These are phyloP conservation scores for Zalophus californianus DNA, from an alignment of 2,797 vertebrate genomes.

Conservation along the genomic window DNA sequence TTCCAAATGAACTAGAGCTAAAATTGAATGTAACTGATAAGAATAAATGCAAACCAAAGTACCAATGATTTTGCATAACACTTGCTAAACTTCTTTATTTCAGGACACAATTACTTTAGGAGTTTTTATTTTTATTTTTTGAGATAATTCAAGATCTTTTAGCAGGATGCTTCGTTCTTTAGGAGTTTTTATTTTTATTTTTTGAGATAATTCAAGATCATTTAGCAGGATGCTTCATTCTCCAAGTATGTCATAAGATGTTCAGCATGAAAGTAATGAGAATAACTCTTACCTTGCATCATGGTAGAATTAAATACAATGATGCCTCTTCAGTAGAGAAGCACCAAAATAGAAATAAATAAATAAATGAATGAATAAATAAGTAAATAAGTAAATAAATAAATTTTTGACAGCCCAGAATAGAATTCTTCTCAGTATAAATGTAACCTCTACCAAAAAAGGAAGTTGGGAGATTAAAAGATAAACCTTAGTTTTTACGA, in stretches of 20 bases:
- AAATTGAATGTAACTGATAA: slow-evolving; percentile 25
- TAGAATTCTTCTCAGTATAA: slow-evolving; percentile 53
- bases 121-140: neutral
- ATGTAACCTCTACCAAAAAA: slow-evolving; percentile 40
- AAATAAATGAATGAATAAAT: neutral
- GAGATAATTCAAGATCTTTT: neutral
- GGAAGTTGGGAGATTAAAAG: slow-evolving; percentile 62
- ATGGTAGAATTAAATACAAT: neutral
- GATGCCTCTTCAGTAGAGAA: neutral
- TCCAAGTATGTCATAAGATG: neutral
- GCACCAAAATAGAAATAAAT: neutral
- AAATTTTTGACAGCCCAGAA: neutral
- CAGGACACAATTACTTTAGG: neutral
- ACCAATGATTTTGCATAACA: neutral
- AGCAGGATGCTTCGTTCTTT: neutral
- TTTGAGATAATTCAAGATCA: neutral
- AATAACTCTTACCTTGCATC: neutral
- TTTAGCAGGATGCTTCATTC: neutral
- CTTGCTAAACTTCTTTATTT: slow-evolving; percentile 12
- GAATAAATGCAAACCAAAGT: neutral
- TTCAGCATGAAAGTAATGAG: neutral
- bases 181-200: neutral
- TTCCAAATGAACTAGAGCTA: slow-evolving; percentile 25
- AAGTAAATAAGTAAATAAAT: neutral
- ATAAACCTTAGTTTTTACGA: slow-evolving; percentile 31